Evolutionary conservation across 1,140 invertebrate species (phyloP).

Genomic region (Vanessa tameamea): DNA sequence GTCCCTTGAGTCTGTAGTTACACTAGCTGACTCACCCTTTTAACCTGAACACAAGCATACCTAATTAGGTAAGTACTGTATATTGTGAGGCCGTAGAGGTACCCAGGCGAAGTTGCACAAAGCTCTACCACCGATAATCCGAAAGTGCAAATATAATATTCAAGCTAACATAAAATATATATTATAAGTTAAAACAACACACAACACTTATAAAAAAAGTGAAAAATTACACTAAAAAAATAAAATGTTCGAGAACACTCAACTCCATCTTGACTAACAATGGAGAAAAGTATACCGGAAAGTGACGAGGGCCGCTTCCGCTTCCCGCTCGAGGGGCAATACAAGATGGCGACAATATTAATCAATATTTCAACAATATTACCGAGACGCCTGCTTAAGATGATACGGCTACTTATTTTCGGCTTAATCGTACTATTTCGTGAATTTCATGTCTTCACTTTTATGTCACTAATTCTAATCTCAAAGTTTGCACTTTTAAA

Average conservation of each 20-base stretch:
- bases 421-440: slow-evolving; percentile 28
- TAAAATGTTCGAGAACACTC: slow-evolving; percentile 31
- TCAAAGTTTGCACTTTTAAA: too few species aligned
- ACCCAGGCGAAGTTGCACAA: too few species aligned
- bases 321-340: slow-evolving; percentile 61
- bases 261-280: slow-evolving; percentile 57
- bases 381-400: slow-evolving; percentile 60
- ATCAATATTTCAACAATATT: slow-evolving; percentile 79
- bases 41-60: too few species aligned
- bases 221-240: slow-evolving; percentile 29
- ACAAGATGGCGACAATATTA: slow-evolving; percentile 78
- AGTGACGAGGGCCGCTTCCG: slow-evolving; percentile 63
- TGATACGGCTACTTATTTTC: slow-evolving; percentile 60
- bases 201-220: slow-evolving; percentile 3
- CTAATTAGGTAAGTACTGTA: too few species aligned
- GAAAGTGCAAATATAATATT: too few species aligned
- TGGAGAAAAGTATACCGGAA: slow-evolving; percentile 64
- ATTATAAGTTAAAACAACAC: background rate
- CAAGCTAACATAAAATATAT: too few species aligned
- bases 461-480: too few species aligned
- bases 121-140: too few species aligned
- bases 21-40: too few species aligned
- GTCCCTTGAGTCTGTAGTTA: too few species aligned
- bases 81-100: too few species aligned
- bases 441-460: background rate